Percentiles rank a stretch among this genome's conserved stretches.
Evolutionary conservation across 2,113 vertebrate genomes (phyloP).

Genomic region (Rana temporaria): DNA sequence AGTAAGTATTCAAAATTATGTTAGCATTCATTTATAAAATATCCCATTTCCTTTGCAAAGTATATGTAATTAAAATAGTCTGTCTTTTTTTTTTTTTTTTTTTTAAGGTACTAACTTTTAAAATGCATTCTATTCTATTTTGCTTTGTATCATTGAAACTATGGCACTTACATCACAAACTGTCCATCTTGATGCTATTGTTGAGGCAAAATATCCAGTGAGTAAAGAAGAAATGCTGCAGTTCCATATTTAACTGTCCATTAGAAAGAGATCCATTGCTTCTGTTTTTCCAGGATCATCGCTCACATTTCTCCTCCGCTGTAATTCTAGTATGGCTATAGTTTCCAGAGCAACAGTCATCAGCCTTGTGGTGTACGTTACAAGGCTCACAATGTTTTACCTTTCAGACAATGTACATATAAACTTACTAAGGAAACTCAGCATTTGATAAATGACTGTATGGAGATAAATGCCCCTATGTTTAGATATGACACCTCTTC

Average conservation of each 20-base stretch:
- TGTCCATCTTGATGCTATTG: too few species aligned
- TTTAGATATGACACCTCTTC: constrained; percentile 27
- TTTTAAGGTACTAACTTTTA: too few species aligned
- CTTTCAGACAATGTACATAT: constrained; percentile 23
- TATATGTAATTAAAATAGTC: too few species aligned
- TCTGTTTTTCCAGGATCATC: constrained; percentile 60
- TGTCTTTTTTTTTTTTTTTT: too few species aligned
- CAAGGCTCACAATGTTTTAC: constrained; percentile 39
- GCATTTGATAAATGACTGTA: constrained; percentile 56
- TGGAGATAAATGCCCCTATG: constrained; percentile 31
- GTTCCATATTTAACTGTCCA: neutral
- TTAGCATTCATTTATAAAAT: too few species aligned
- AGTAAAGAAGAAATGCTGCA: neutral
- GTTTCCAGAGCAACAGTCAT: constrained; percentile 72
- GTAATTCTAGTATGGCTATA: constrained; percentile 67
- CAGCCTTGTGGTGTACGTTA: constrained; percentile 31
- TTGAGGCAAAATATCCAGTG: neutral
- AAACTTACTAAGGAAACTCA: constrained; percentile 29
- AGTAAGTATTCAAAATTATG: too few species aligned
- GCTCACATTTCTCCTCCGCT: constrained; percentile 58
- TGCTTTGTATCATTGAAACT: too few species aligned
- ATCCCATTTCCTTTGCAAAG: too few species aligned
- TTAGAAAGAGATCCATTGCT: constrained; percentile 62
- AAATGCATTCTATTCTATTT: too few species aligned
- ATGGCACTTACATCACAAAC: neutral